Percentiles rank a stretch among this genome's conserved stretches.
phyloP scores from a whole-genome alignment of 2,888 invertebrate genomes.

The Chrysolina americana region DNA sequence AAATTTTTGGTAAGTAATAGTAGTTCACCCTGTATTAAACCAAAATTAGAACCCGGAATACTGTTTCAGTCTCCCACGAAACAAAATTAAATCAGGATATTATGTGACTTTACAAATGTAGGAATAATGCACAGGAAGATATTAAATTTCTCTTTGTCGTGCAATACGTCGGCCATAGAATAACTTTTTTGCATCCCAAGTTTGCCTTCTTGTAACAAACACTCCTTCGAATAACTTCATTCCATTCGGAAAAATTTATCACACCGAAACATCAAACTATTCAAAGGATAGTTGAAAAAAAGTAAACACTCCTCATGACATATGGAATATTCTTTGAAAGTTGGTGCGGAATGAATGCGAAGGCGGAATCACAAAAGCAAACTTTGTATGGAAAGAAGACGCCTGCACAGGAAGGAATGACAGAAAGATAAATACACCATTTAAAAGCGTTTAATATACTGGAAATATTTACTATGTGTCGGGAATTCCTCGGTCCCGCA shows the following conservation, averaged over 20 bases:
- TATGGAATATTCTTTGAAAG: conserved; percentile 60
- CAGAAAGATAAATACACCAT: conserved; percentile 63
- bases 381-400: conserved; percentile 64
- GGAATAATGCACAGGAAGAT: no score
- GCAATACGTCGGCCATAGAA: no score
- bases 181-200: not conserved
- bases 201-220: not conserved
- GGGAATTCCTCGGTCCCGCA: conserved; percentile 54
- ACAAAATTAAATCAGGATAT: no score
- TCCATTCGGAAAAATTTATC: conserved; percentile 19
- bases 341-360: conserved; percentile 58
- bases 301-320: conserved; percentile 42
- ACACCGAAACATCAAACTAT: conserved; percentile 27
- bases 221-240: not conserved
- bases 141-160: no score
- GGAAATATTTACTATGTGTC: conserved; percentile 53
- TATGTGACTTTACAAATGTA: no score
- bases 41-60: no score
- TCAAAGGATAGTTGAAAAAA: conserved; percentile 25
- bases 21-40: no score
- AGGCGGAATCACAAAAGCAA: conserved; percentile 66
- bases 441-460: conserved; percentile 62
- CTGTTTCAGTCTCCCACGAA: no score
- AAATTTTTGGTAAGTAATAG: no score
- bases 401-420: conserved; percentile 60